Conservation (phyloP, 2,888 invertebrate species). For the Microplitis deprimator region DNA sequence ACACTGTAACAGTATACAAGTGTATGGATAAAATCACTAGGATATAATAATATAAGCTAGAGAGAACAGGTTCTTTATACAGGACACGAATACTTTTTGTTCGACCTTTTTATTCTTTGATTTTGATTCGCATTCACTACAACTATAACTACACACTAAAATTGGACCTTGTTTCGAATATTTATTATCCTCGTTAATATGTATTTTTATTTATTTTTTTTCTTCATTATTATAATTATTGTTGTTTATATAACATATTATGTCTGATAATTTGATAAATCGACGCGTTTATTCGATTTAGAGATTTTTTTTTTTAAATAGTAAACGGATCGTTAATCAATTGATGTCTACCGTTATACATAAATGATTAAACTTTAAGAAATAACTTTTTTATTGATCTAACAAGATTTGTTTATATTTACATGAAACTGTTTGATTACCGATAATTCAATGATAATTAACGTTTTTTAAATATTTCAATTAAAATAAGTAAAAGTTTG, state of each 20-base stretch:
- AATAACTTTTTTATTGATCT: neutral
- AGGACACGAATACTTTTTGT: constrained; percentile 3
- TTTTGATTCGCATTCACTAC: neutral
- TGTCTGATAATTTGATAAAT: neutral
- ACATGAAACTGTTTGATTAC: neutral
- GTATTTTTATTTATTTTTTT: neutral
- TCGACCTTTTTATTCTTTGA: neutral
- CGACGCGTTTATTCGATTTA: neutral
- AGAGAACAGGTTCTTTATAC: constrained; percentile 26
- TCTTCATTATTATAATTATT: neutral
- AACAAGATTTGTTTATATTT: neutral
- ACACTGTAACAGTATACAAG: constrained; percentile 11
- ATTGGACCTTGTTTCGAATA: neutral
- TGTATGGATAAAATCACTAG: constrained; percentile 14
- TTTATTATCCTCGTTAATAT: neutral
- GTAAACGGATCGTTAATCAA: neutral
- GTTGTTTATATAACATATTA: neutral
- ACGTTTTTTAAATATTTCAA: neutral
- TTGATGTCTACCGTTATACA: neutral
- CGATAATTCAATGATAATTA: neutral
- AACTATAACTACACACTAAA: neutral
- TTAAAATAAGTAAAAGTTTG: neutral
- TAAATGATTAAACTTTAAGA: neutral
- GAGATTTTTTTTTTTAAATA: neutral
- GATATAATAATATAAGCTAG: neutral